Conservation (phyloP, 2,113 vertebrate species). For the Aegithalos caudatus region DNA sequence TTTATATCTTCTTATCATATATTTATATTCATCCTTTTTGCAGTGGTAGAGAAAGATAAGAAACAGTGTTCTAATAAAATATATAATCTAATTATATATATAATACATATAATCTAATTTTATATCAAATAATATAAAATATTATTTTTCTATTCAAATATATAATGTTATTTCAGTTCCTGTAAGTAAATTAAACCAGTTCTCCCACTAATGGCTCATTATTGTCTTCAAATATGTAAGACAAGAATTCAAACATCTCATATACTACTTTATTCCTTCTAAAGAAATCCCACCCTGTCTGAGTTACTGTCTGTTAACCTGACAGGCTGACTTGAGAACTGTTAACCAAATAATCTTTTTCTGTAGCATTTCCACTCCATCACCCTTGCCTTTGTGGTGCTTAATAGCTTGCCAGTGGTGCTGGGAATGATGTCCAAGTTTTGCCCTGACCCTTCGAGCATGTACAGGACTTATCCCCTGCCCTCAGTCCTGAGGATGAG, state of each 20-base stretch:
- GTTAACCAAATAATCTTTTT: neutral
- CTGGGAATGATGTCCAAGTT: neutral
- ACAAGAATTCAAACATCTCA: neutral
- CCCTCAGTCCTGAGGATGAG: rapidly evolving
- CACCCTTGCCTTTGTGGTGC: neutral
- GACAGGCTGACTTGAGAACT: neutral
- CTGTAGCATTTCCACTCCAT: neutral
- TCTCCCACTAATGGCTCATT: neutral
- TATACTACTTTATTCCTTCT: neutral
- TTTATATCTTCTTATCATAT: no score
- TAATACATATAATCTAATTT: no score
- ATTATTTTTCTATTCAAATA: neutral
- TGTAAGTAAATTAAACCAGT: neutral
- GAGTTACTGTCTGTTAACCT: neutral
- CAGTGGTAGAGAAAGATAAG: neutral
- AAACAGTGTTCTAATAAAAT: neutral
- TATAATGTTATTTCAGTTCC: neutral
- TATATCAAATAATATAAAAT: neutral
- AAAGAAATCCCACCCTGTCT: neutral
- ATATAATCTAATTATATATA: no score
- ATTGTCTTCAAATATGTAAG: neutral
- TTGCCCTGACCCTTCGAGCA: neutral
- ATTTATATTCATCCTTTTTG: neutral
- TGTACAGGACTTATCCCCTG: neutral
- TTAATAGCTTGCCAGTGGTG: neutral